phyloP scores from a whole-genome alignment of 2,113 vertebrate genomes.

The Cinclus cinclus region DNA sequence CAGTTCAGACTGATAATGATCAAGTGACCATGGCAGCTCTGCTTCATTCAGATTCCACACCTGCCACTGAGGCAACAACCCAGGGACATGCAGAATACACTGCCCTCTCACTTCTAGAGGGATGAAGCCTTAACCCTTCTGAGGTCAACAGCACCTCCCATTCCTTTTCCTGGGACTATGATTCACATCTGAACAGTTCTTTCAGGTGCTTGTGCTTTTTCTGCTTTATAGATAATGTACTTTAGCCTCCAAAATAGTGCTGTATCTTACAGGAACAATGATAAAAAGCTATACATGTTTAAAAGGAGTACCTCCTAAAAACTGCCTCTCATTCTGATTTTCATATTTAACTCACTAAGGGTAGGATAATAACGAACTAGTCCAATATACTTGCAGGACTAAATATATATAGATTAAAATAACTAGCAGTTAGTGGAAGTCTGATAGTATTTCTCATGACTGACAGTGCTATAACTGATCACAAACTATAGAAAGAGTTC shows the following conservation, averaged over 20 bases:
- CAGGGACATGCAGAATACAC: neutral
- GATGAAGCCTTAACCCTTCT: neutral
- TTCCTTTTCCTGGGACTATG: neutral
- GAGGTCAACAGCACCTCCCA: neutral
- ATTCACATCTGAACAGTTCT: neutral
- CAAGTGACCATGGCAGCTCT: neutral
- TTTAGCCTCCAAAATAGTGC: neutral
- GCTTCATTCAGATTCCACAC: neutral
- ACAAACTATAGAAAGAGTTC: neutral
- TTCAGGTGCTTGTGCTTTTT: neutral
- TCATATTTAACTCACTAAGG: neutral
- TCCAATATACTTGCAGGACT: neutral
- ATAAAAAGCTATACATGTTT: neutral
- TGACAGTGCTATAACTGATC: neutral
- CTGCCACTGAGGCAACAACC: neutral
- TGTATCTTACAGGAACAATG: neutral
- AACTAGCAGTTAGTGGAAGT: neutral
- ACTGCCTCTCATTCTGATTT: neutral
- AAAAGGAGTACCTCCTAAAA: neutral
- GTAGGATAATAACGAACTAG: neutral
- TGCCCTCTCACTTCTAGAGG: neutral
- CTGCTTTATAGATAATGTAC: neutral
- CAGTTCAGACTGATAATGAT: constrained; percentile 7
- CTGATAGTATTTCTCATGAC: neutral
- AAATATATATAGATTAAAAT: neutral